Conservation (phyloP, 2,113 vertebrate species). For the Eptesicus fuscus region DNA sequence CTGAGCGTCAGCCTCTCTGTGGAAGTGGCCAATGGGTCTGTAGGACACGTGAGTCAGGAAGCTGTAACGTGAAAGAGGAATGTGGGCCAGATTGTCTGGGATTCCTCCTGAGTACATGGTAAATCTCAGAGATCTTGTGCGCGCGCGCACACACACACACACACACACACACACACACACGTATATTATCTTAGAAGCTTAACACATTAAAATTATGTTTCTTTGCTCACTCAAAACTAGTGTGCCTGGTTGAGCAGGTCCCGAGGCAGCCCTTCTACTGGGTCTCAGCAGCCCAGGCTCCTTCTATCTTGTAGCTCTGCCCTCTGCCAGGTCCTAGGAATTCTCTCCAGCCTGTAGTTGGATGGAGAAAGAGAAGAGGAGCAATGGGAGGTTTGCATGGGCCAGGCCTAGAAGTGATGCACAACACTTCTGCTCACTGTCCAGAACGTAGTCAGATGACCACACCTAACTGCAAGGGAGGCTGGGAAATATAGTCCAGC, state of each 20-base stretch:
- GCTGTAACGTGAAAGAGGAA: neutral
- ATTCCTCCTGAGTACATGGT: neutral
- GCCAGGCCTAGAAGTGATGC: neutral
- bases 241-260: neutral
- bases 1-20: neutral
- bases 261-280: neutral
- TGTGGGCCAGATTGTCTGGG: neutral
- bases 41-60: neutral
- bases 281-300: neutral
- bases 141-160: neutral
- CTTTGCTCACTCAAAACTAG: neutral
- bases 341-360: neutral
- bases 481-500: neutral
- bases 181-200: neutral
- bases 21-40: neutral
- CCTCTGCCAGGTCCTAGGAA: too few species aligned
- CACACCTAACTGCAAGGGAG: neutral
- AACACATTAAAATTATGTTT: neutral
- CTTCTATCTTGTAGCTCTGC: neutral
- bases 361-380: neutral
- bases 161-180: too few species aligned
- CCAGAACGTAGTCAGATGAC: neutral
- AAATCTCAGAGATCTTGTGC: neutral
- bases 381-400: neutral
- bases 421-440: neutral